phyloP scores from a whole-genome alignment of 2,797 vertebrate species.

The Tympanoctomys barrerae region DNA sequence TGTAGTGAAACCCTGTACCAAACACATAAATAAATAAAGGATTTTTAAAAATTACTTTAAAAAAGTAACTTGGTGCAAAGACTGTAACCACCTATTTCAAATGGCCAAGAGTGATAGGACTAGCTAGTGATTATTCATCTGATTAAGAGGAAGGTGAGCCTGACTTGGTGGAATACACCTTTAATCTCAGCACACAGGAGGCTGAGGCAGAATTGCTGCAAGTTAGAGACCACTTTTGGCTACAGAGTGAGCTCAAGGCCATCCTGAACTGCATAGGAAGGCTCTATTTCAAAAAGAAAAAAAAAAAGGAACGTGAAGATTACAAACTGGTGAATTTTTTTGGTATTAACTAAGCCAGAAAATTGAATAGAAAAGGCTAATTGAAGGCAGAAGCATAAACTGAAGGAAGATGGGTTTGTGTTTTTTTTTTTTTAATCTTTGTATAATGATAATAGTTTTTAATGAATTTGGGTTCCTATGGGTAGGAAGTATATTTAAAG shows the following conservation, averaged over 20 bases:
- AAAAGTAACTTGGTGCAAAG: background rate
- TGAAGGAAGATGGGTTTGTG: background rate
- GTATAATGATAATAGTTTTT: background rate
- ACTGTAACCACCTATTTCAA: background rate
- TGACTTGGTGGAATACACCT: too few relatives aligned
- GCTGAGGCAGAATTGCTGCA: too few relatives aligned
- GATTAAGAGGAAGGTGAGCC: constrained; percentile 1
- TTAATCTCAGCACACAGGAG: too few relatives aligned
- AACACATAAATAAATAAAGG: too few relatives aligned
- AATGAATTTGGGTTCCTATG: constrained; percentile 30
- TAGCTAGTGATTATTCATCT: background rate
- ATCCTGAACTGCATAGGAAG: too few relatives aligned
- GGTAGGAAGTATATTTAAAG: background rate
- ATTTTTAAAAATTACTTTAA: too few relatives aligned
- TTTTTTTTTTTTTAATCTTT: background rate
- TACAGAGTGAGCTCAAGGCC: too few relatives aligned
- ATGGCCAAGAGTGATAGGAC: background rate
- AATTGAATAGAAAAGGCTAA: background rate
- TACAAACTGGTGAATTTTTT: constrained; percentile 3
- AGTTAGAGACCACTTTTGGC: too few relatives aligned
- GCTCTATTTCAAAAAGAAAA: too few relatives aligned
- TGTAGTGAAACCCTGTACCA: too few relatives aligned
- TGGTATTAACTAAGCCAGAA: background rate
- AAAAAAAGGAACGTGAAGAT: background rate
- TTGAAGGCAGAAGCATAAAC: constrained; percentile 21